Evolutionary conservation across 2,888 invertebrate species (phyloP), one percentile per base, ranked within the genome.

Genomic region (Amiota minor): DNA sequence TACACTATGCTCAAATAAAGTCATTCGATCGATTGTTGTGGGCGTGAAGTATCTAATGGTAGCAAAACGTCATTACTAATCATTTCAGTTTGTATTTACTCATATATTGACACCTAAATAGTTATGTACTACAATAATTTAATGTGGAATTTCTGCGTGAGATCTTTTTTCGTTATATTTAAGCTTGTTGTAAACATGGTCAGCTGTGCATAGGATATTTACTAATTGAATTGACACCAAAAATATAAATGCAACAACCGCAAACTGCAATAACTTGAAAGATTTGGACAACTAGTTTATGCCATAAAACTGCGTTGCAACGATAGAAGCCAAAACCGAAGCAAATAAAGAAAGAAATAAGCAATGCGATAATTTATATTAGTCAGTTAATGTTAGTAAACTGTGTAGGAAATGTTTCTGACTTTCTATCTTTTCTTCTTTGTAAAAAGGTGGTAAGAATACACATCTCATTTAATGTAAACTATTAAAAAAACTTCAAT

Each of bases 201-300:
- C 80, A 81, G 80, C 82, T 77, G 71, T 79, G 78, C 79, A 84
- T 85, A 87, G 86, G 84, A 86, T 35, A 88, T 88, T 88, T 87
- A 88, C 88, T 88, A 88, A 88, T 88, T 88, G 88, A 88, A 88
- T 88, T 87, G 88, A 88, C 88, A 88, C 88, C 88, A 88, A 88
- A 87, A 88, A 87, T 83, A 87, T 87, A 83, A 86, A 86, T 83
- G 84, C 86, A 86, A 81, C 82, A 86, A 83, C 82, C 83, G 82
- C 82, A 81, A 35, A 82, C 81, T 73, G 62, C 76, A 72, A 12
- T 62, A 67, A 67, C 72, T 6, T 35, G 6, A 35, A 35, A 35
- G 6, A 35, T 0, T 35, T 8, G 6, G 35, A 0, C 35, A 35
- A 35, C 6, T 35, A n/a, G n/a, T n/a, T n/a, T n/a, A n/a, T 35